Percentiles rank a stretch among this genome's conserved stretches.
Conservation (phyloP, 2,113 vertebrate genomes). For the Albula goreensis region DNA sequence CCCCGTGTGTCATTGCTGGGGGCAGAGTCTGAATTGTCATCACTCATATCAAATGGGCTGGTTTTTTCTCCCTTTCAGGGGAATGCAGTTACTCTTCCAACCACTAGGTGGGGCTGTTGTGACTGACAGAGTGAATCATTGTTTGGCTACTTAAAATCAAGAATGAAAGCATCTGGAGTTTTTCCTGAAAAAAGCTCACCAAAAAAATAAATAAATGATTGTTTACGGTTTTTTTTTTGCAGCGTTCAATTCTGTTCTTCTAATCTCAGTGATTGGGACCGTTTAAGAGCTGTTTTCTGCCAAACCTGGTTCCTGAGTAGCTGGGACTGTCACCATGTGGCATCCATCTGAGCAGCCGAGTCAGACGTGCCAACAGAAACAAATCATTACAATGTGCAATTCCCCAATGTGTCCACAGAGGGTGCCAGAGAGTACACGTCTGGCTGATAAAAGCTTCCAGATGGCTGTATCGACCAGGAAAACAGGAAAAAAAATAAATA, state of each 20-base stretch:
- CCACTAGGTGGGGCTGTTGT: conserved; percentile 63
- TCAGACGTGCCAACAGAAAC: too few relatives aligned
- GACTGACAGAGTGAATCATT: conserved; percentile 53
- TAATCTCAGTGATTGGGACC: neutral
- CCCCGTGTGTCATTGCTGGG: conserved; percentile 51
- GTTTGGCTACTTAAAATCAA: conserved; percentile 11
- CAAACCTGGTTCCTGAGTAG: too few relatives aligned
- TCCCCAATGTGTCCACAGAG: too few relatives aligned
- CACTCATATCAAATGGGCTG: conserved; percentile 69
- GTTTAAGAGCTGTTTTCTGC: neutral
- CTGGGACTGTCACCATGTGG: too few relatives aligned
- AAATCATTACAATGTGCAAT: too few relatives aligned
- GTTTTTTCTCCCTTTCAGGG: conserved; percentile 36
- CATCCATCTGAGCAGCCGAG: too few relatives aligned
- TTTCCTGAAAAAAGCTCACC: neutral
- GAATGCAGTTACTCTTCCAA: neutral
- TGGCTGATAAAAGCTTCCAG: too few relatives aligned
- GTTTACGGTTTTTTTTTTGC: neutral
- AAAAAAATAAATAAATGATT: neutral
- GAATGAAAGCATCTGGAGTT: neutral
- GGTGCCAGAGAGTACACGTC: too few relatives aligned
- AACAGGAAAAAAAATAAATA: too few relatives aligned
- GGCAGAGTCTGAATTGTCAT: conserved; percentile 66
- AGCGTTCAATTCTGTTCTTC: neutral
- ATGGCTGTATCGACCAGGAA: too few relatives aligned